Percentiles rank a stretch among this genome's conserved stretches.
Conservation (phyloP, 2,113 vertebrate genomes). For the Plecotus auritus region DNA sequence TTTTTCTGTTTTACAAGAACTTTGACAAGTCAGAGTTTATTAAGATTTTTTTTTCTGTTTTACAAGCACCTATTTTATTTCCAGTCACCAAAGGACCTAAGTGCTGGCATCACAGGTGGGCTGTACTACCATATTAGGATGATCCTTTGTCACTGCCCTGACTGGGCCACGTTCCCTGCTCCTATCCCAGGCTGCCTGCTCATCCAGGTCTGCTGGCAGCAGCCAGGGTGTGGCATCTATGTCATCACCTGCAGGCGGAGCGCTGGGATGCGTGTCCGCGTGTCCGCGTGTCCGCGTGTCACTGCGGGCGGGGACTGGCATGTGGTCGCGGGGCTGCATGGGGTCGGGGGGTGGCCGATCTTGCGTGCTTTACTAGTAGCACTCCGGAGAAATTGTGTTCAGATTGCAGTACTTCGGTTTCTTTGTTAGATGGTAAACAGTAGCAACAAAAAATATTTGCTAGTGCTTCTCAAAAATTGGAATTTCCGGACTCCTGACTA, state of each 20-base stretch:
- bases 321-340: rapidly evolving
- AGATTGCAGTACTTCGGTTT: neutral
- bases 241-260: neutral
- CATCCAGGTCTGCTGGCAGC: rapidly evolving
- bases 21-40: neutral
- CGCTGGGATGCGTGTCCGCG: rapidly evolving
- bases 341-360: rapidly evolving
- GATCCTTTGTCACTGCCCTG: neutral
- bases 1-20: neutral
- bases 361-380: neutral
- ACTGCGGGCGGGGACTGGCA: neutral
- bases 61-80: neutral
- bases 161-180: neutral
- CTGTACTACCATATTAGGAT: too few species aligned
- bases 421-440: neutral
- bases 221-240: rapidly evolving
- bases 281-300: neutral
- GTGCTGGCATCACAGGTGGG: neutral
- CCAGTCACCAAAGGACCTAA: neutral
- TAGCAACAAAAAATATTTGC: neutral
- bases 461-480: neutral
- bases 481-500: neutral
- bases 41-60: neutral
- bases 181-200: neutral
- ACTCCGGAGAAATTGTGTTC: neutral